Evolutionary conservation across 2,113 vertebrate species (phyloP).

Genomic region (Eurystomus gularis): DNA sequence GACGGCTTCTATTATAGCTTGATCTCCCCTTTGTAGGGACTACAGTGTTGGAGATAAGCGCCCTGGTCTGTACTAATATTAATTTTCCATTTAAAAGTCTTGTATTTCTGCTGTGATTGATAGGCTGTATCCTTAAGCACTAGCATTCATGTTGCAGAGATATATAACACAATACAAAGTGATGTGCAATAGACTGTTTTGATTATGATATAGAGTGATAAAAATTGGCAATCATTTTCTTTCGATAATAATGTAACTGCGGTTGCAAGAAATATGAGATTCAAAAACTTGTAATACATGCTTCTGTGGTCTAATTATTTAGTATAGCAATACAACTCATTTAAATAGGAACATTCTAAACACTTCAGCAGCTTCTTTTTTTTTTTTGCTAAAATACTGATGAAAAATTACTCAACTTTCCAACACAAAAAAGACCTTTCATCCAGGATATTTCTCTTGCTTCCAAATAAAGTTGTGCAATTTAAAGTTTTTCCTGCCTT

Average conservation of each 20-base stretch:
- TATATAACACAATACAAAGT: slow-evolving; percentile 22
- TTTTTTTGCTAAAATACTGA: not conserved
- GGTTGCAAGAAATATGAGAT: not conserved
- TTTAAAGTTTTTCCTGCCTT: not conserved
- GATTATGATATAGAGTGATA: not conserved
- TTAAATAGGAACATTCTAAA: not conserved
- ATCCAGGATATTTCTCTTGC: not conserved
- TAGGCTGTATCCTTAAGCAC: slow-evolving; percentile 35
- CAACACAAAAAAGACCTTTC: not conserved
- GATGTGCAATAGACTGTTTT: not conserved
- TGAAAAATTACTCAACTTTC: not conserved
- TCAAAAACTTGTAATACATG: not conserved
- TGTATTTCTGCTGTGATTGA: slow-evolving; percentile 41
- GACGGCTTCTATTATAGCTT: slow-evolving; percentile 38
- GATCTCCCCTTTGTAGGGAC: slow-evolving; percentile 16
- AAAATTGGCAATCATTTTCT: too few relatives aligned
- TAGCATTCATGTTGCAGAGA: slow-evolving; percentile 27
- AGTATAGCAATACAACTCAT: not conserved
- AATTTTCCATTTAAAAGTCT: slow-evolving; percentile 51
- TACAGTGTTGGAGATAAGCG: not conserved
- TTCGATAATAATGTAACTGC: not conserved
- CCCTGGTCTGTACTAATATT: not conserved
- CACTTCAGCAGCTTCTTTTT: not conserved
- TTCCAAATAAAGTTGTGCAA: not conserved
- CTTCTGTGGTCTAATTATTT: not conserved